These are phyloP conservation scores for Trachymyrmex cornetzi DNA, from an alignment of 1,140 invertebrate genomes.

Conservation along the genomic window DNA sequence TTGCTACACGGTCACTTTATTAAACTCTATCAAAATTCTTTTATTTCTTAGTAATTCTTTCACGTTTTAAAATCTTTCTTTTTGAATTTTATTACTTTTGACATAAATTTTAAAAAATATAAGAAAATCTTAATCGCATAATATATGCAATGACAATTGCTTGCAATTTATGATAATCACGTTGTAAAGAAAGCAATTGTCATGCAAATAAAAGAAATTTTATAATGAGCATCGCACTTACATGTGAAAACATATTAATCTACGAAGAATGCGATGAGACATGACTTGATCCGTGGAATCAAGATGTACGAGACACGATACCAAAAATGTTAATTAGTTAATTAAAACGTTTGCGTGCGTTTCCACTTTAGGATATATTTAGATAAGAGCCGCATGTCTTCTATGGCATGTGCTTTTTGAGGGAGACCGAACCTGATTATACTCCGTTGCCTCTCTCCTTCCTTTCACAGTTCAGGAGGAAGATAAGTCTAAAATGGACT, in stretches of 20 bases:
- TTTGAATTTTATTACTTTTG: neutral
- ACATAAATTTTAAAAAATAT: neutral
- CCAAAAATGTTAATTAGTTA: conserved; percentile 75
- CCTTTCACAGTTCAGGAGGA: conserved; percentile 7
- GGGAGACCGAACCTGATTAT: conserved; percentile 60
- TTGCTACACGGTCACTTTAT: conserved; percentile 9
- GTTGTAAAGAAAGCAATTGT: neutral
- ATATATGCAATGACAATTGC: neutral
- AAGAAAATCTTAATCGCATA: neutral
- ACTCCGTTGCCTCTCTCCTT: neutral
- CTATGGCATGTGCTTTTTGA: conserved; percentile 61
- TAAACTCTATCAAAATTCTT: conserved; percentile 26
- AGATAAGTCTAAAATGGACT: conserved; percentile 68
- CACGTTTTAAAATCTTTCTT: neutral
- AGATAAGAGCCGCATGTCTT: conserved; percentile 66
- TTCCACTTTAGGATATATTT: conserved; percentile 74
- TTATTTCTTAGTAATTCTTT: conserved; percentile 12
- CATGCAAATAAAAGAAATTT: conserved; percentile 3
- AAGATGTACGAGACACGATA: conserved; percentile 15
- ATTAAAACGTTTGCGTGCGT: conserved; percentile 74
- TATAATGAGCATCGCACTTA: conserved; percentile 19
- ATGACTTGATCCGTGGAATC: neutral
- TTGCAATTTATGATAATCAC: neutral
- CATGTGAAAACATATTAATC: conserved; percentile 34
- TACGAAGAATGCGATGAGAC: conserved; percentile 30